Evolutionary conservation across 2,797 vertebrate species (phyloP).

Genomic region (Mareca penelope): DNA sequence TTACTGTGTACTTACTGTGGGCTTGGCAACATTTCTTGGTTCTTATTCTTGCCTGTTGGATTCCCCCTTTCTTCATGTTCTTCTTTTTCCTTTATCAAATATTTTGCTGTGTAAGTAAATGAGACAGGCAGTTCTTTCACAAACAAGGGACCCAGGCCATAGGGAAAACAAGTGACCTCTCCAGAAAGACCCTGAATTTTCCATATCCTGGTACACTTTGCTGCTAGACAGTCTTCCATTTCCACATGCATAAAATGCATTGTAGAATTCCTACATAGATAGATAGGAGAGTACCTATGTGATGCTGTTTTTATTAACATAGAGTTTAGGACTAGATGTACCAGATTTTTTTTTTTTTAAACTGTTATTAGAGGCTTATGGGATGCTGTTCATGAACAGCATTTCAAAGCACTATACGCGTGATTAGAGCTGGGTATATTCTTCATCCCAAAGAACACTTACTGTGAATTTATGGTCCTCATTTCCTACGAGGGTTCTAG

Average conservation of each 20-base stretch:
- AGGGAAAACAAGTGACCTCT: not conserved
- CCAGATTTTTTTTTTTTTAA: not conserved
- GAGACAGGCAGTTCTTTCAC: not conserved
- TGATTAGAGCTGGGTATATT: not conserved
- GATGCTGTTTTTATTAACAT: not conserved
- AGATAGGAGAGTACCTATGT: not conserved
- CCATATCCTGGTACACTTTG: not conserved
- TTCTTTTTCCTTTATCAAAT: not conserved
- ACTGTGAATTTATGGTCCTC: not conserved
- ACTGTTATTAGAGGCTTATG: not conserved
- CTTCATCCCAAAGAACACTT: not conserved
- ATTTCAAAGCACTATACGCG: fast-evolving
- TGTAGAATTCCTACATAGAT: not conserved
- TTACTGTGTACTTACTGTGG: not conserved
- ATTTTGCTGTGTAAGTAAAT: not conserved
- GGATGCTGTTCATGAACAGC: not conserved
- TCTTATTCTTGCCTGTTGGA: not conserved
- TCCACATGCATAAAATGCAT: not conserved
- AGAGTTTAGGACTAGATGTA: not conserved
- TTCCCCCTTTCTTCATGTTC: not conserved
- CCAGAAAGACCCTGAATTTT: not conserved
- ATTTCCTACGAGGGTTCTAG: not conserved
- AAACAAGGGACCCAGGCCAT: not conserved
- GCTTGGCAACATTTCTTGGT: not conserved
- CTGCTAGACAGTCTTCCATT: not conserved